phyloP scores from a whole-genome alignment of 2,888 invertebrate genomes.

The Dascillus cervinus region DNA sequence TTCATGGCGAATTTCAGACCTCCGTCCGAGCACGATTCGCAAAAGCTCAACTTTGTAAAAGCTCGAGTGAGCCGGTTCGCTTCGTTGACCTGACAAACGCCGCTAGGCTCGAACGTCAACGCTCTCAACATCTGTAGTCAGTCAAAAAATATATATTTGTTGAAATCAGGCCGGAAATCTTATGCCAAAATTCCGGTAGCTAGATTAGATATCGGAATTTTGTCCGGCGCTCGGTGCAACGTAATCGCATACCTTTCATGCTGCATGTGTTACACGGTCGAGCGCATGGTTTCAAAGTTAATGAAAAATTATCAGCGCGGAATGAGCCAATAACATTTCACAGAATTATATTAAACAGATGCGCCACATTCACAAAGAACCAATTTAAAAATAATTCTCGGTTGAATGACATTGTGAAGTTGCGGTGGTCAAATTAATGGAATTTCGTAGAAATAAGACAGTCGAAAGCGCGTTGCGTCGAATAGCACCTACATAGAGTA shows the following conservation, averaged over 20 bases:
- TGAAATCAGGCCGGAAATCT: conserved; percentile 7
- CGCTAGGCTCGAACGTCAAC: conserved; percentile 5
- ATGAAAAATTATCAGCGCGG: conserved; percentile 30
- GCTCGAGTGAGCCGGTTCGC: conserved; percentile 1
- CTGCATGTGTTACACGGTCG: conserved; percentile 27
- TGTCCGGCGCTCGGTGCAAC: conserved; percentile 14
- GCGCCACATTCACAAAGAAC: conserved; percentile 19
- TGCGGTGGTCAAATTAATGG: too few relatives aligned
- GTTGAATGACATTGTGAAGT: conserved; percentile 8
- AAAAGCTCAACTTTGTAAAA: conserved; percentile 2
- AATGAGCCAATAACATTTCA: conserved; percentile 30
- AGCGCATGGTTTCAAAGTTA: conserved; percentile 28
- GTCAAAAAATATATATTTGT: conserved; percentile 7
- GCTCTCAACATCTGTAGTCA: conserved; percentile 6
- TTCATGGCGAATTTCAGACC: not conserved
- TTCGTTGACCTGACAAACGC: conserved; percentile 5
- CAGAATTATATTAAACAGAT: conserved; percentile 25
- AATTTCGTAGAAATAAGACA: too few relatives aligned
- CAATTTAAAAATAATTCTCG: conserved; percentile 23
- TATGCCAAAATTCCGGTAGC: too few relatives aligned
- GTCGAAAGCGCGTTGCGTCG: too few relatives aligned
- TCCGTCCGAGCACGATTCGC: conserved; percentile 2
- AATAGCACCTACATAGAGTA: conserved; percentile 10
- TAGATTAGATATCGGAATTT: too few relatives aligned
- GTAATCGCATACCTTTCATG: conserved; percentile 9